phyloP scores from a whole-genome alignment of 2,113 vertebrate species.

The Muscicapa adusta region DNA sequence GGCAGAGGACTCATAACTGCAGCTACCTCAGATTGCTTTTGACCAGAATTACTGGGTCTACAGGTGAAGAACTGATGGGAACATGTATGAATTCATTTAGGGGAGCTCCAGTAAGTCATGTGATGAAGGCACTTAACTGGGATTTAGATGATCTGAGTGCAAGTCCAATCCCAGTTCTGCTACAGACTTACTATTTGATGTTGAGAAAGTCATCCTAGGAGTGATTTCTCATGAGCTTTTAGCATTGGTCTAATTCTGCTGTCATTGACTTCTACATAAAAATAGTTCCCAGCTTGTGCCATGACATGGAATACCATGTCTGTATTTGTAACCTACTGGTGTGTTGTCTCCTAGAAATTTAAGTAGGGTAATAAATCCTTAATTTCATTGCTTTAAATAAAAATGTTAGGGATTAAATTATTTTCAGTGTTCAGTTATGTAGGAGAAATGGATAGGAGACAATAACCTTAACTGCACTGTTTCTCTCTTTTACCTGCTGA shows the following conservation, averaged over 20 bases:
- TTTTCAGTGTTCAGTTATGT: not conserved
- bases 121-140: constrained; percentile 27
- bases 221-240: constrained; percentile 4
- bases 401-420: not conserved
- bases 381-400: not conserved
- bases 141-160: not conserved
- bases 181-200: not conserved
- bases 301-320: not conserved
- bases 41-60: not conserved
- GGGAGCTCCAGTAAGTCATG: constrained; percentile 40
- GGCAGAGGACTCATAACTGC: not conserved
- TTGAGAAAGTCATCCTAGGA: not conserved
- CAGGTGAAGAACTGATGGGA: constrained; percentile 45
- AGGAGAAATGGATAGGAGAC: not conserved
- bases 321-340: not conserved
- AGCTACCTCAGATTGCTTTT: not conserved
- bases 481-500: not conserved
- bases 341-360: not conserved
- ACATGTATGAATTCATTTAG: constrained; percentile 31
- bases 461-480: not conserved
- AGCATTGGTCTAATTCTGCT: not conserved
- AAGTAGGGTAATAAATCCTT: not conserved
- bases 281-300: not conserved
- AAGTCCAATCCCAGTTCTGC: not conserved
- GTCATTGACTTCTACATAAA: constrained; percentile 25